Base-by-base conservation (phyloP, 30 jellyfish, hydroid and myxozoan species). In the Aurelia aurita region DNA sequence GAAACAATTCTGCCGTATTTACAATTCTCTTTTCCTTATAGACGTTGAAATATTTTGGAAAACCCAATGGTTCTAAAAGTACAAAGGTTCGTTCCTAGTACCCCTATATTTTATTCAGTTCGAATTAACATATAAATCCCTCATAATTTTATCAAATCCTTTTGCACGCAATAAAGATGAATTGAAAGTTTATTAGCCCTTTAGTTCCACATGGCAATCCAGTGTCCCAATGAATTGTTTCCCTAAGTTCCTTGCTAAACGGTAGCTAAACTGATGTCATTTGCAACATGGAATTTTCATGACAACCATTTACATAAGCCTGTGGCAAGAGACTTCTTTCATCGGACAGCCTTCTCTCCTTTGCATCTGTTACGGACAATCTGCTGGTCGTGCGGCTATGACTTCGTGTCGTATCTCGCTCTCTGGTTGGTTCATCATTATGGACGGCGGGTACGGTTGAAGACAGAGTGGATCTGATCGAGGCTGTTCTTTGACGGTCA, bases 401-500 rank as follows among this genome's bases (percentile, higher is more conserved):
- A 14, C 29, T 72, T 62, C 71, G 12, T n/a, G 2, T 14, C 35
- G 7, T 49, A n/a, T 49, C 90, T 27, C 72, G 62, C 19, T 80
- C 90, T 27, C 90, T 46, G 25, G 34, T 18, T 18, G 67, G 84
- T 12, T 80, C 90, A 15, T 80, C 82, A 7, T 65, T 60, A 20
- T 80, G 74, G n/a, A 35, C 47, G 13, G 69, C 60, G 5, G 58
- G 90, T 51, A 80, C 32, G 15, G 80, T 65, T 12, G 90, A 43
- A 12, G 90, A 80, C 25, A 80, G 6, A 1, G 90, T 80, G 55
- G 90, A 80, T 22, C 83, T 49, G 49, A 65, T 32, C 18, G 90
- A 80, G 21, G 90, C 90, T 47, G 90, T 66, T 46, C 90, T 26
- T 74, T 80, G 83, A 34, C 82, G 62, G 27, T 49, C 74, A 5